Percentiles rank a stretch among this genome's conserved stretches.
Evolutionary conservation across 2,113 vertebrate genomes (phyloP).

Genomic region (Elaphurus davidianus): DNA sequence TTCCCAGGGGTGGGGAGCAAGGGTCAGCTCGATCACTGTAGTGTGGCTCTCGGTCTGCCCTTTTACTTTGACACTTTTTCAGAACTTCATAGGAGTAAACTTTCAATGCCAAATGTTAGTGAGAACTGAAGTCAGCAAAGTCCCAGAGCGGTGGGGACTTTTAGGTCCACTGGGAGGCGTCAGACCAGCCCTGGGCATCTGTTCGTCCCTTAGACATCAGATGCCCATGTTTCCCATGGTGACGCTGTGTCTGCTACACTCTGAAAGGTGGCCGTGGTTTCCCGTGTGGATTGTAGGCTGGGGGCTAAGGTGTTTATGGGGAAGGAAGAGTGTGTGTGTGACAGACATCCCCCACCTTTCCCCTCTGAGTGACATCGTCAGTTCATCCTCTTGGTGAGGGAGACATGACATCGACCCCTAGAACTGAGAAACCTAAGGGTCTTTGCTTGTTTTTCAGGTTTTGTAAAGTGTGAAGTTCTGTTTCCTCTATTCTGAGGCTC

Average conservation of each 20-base stretch:
- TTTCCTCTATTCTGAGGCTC: neutral
- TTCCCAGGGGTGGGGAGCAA: neutral
- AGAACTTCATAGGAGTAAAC: neutral
- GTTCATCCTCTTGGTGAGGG: neutral
- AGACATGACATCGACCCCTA: neutral
- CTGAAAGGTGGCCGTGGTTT: neutral
- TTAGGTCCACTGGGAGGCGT: neutral
- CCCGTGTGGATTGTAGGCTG: neutral
- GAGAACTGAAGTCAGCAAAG: neutral
- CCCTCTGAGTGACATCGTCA: neutral
- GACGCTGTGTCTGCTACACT: neutral
- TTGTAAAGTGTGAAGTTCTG: neutral
- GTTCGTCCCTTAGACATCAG: neutral
- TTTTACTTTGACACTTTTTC: neutral
- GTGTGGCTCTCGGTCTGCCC: neutral
- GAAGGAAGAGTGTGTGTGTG: neutral
- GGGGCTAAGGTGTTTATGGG: neutral
- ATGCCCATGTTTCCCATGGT: rapidly evolving
- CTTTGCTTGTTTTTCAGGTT: neutral
- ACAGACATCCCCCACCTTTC: neutral
- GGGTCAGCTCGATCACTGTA: neutral
- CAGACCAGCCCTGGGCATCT: neutral
- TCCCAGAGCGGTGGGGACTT: neutral
- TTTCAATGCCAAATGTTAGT: neutral
- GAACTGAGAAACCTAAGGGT: neutral